Evolutionary conservation across 2,888 invertebrate genomes (phyloP), one percentile per base, ranked within the genome.

Genomic region (Graphium colonna): DNA sequence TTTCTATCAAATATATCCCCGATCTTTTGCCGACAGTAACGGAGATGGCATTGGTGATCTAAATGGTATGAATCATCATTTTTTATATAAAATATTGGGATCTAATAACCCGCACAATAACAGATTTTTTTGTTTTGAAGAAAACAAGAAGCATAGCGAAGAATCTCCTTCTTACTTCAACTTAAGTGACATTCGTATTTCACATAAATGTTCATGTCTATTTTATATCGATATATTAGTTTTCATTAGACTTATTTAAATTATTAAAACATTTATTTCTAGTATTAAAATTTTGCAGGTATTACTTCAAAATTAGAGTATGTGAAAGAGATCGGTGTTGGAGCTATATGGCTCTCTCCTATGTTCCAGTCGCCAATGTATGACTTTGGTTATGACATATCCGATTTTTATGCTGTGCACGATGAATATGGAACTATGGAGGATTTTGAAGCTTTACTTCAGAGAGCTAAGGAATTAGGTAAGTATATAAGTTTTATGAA

Each of bases 321-420:
- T 64, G 82, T 96, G 52, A 91, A 91, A 49, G 92, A 93, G 36
- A 71, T 94, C 5, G 93, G 94, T 7, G 91, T 94, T 12, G 91
- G 90, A 0, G 93, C 93, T 2, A 89, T 95, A 33, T 95, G 95
- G 95, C 67, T 96, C 7, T 94, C 94, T 50, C 95, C 96, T 0
- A 93, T 96, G 63, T 90, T 84, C 63, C 84, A 90, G 59, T 94
- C 95, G 0, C 95, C 95, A 0, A 94, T 95, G 94, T 91, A 91
- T 9, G 96, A 96, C 72, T 94, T 94, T 69, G 96, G 96, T 1
- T 96, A 96, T 65, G 96, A 96, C 68, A 93, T 96, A 55, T 85
- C 93, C 0, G 92, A 95, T 73, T 95, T 93, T 69, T 92, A 86
- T 15, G 91, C 87, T 1, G 91, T 96, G 28, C 94, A 95, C 47